Evolutionary conservation across 2,113 vertebrate species (phyloP).

Genomic region (Dinomys branickii): DNA sequence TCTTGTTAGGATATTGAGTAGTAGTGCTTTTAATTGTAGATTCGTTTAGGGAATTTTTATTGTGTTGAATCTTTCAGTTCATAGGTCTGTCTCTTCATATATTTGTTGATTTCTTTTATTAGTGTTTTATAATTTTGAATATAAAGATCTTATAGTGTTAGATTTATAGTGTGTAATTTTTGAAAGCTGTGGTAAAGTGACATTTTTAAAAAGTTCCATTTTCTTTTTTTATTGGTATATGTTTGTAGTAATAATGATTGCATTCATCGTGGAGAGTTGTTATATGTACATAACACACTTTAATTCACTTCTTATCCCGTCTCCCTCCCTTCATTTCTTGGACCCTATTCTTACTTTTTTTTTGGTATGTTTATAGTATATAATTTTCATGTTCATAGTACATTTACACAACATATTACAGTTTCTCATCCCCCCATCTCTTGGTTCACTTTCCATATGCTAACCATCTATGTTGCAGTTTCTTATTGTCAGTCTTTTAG

Average conservation of each 20-base stretch:
- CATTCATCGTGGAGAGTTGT: neutral
- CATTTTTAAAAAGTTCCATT: neutral
- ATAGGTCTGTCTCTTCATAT: neutral
- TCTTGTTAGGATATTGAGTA: neutral
- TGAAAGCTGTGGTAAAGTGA: neutral
- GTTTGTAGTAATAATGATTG: neutral
- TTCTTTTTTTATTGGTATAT: neutral
- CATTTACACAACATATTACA: neutral
- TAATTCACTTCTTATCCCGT: neutral
- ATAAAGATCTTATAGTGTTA: neutral
- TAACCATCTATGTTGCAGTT: neutral
- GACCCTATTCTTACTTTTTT: neutral
- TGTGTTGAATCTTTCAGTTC: neutral
- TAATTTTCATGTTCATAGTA: neutral
- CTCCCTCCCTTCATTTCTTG: neutral
- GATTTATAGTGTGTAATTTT: neutral
- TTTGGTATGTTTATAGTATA: neutral
- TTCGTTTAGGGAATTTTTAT: constrained; percentile 44
- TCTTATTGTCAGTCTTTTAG: neutral
- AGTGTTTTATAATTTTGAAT: neutral
- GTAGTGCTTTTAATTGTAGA: constrained; percentile 30
- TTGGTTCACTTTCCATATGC: neutral
- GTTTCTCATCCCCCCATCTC: neutral
- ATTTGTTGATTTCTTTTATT: neutral
- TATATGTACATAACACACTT: neutral